Conservation (phyloP, 2,797 vertebrate genomes). For the Esox masquinongy region DNA sequence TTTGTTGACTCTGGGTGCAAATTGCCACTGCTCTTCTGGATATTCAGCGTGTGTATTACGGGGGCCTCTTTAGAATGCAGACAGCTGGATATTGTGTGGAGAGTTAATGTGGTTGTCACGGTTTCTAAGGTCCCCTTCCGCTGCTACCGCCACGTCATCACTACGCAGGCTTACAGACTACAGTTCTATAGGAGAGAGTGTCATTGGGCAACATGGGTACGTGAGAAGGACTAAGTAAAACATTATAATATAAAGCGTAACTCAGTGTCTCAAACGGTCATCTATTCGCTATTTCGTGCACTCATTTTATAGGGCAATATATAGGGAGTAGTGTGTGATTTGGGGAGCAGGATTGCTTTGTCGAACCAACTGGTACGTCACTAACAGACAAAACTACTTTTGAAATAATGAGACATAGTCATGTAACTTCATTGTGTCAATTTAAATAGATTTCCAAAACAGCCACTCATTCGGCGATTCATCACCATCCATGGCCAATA, state of each 20-base stretch:
- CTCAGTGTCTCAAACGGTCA: background rate
- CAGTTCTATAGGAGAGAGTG: slow-evolving; percentile 30
- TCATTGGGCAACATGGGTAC: slow-evolving; percentile 5
- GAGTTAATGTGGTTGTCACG: slow-evolving; percentile 29
- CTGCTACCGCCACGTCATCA: slow-evolving; percentile 28
- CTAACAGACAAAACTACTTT: background rate
- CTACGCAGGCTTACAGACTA: slow-evolving; percentile 13
- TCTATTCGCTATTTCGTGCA: background rate
- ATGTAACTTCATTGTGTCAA: slow-evolving; percentile 13
- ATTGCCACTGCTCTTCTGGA: slow-evolving; percentile 67
- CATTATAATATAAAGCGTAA: background rate
- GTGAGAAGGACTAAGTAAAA: slow-evolving; percentile 15
- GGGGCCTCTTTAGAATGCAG: slow-evolving; percentile 52
- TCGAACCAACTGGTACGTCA: background rate
- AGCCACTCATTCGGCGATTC: slow-evolving; percentile 1
- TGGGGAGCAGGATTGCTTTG: background rate
- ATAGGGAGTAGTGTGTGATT: background rate
- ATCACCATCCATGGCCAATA: slow-evolving; percentile 22
- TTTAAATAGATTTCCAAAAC: background rate
- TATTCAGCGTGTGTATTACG: slow-evolving; percentile 34
- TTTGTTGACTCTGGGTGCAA: slow-evolving; percentile 66
- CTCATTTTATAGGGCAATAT: background rate
- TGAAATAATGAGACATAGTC: background rate
- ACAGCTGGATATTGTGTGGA: slow-evolving; percentile 54
- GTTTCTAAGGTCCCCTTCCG: slow-evolving; percentile 42